phyloP scores from a whole-genome alignment of 2,888 invertebrate genomes.

The Limnephilus marmoratus region DNA sequence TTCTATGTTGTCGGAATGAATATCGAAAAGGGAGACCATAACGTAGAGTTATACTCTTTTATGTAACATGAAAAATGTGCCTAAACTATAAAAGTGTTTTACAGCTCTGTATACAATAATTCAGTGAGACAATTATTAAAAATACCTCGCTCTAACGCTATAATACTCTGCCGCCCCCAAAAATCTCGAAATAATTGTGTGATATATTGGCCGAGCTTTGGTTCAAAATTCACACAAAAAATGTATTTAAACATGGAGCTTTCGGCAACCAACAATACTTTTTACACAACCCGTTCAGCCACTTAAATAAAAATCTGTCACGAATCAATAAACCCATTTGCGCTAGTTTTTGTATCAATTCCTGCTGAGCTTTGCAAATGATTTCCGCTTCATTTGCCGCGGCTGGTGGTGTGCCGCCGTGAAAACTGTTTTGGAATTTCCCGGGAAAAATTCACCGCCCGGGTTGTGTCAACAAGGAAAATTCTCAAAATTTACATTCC shows the following conservation, averaged over 20 bases:
- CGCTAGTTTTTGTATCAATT: not conserved
- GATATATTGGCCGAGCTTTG: not conserved
- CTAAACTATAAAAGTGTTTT: too few species aligned
- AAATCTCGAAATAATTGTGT: not conserved
- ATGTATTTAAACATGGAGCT: not conserved
- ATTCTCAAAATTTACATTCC: conserved; percentile 47
- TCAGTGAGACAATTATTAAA: too few species aligned
- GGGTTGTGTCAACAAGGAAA: conserved; percentile 39
- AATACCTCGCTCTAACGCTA: not conserved
- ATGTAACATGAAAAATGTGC: too few species aligned
- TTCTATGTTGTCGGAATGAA: too few species aligned
- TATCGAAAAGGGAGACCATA: too few species aligned
- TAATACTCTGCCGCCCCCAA: not conserved
- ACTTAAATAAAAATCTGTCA: not conserved
- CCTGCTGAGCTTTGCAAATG: not conserved
- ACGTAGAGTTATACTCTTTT: too few species aligned
- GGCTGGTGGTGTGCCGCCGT: conserved; percentile 66
- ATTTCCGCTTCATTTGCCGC: conserved; percentile 67
- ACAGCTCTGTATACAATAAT: too few species aligned
- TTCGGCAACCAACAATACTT: not conserved
- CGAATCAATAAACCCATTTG: not conserved
- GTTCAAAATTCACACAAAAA: not conserved
- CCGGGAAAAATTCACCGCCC: conserved; percentile 5
- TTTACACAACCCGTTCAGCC: not conserved
- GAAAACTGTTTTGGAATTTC: conserved; percentile 15